Percentiles rank a stretch among this genome's conserved stretches.
phyloP scores from a whole-genome alignment of 2,888 invertebrate species.

The Plebejus anna region DNA sequence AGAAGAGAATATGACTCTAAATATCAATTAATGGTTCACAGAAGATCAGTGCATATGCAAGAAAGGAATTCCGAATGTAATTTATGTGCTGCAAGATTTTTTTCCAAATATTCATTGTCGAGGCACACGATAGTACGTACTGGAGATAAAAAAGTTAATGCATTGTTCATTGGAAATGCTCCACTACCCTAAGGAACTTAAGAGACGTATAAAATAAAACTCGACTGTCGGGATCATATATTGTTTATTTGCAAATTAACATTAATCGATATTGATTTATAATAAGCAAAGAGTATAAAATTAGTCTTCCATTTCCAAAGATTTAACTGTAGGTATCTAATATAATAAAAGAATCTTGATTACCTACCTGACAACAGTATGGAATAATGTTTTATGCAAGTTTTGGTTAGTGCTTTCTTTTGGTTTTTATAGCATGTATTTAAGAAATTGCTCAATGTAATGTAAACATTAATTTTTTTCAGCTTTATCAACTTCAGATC shows the following conservation, averaged over 20 bases:
- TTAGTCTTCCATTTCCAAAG: background rate
- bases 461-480: conserved; percentile 43
- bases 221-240: conserved; percentile 42
- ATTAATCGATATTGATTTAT: conserved; percentile 22
- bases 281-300: conserved; percentile 46
- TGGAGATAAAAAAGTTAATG: conserved; percentile 69
- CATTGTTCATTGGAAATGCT: conserved; percentile 47
- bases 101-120: conserved; percentile 61
- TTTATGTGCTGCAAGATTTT: conserved; percentile 59
- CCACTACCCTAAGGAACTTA: conserved; percentile 48
- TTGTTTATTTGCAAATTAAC: background rate
- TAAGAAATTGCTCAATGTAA: background rate
- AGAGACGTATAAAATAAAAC: conserved; percentile 51
- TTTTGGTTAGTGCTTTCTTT: conserved; percentile 33
- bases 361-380: background rate
- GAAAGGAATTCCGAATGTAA: conserved; percentile 61
- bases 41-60: conserved; percentile 61
- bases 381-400: background rate
- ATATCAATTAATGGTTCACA: conserved; percentile 57
- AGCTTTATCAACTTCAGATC: conserved; percentile 48
- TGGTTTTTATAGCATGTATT: conserved; percentile 34
- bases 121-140: conserved; percentile 75
- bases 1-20: conserved; percentile 60
- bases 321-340: conserved; percentile 4
- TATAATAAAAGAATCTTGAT: background rate